Conservation (phyloP, 2,888 invertebrate genomes). For the Tipula helvola region DNA sequence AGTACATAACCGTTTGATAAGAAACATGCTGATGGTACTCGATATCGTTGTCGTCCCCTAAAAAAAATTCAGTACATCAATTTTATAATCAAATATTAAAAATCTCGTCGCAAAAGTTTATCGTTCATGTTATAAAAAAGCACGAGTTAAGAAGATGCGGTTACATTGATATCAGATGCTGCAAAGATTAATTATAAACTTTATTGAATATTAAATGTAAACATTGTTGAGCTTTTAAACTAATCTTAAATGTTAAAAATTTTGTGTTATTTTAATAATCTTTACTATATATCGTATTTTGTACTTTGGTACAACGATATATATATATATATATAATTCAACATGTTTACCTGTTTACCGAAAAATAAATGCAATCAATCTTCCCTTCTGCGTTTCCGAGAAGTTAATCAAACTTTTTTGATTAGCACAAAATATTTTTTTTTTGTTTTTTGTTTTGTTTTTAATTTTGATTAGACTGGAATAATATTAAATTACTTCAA, state of each 20-base stretch:
- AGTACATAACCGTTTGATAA: no score
- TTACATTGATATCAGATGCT: not conserved
- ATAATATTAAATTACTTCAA: not conserved
- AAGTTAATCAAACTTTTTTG: not conserved
- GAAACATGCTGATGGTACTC: not conserved
- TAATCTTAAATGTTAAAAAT: not conserved
- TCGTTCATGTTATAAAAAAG: not conserved
- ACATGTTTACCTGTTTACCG: not conserved
- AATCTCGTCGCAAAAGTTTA: not conserved
- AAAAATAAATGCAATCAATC: not conserved
- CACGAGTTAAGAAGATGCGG: not conserved
- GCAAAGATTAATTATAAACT: not conserved
- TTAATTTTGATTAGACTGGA: not conserved
- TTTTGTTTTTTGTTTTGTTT: not conserved
- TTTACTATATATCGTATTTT: not conserved
- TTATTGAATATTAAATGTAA: not conserved
- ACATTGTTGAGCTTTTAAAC: not conserved
- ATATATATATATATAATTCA: not conserved
- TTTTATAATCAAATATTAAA: not conserved
- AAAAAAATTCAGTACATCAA: not conserved
- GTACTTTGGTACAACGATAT: not conserved
- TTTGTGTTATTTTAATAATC: not conserved
- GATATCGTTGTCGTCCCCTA: not conserved
- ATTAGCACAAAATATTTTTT: not conserved
- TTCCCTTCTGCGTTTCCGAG: not conserved